phyloP scores from a whole-genome alignment of 1,140 invertebrate species.

The Calliopsis andreniformis region DNA sequence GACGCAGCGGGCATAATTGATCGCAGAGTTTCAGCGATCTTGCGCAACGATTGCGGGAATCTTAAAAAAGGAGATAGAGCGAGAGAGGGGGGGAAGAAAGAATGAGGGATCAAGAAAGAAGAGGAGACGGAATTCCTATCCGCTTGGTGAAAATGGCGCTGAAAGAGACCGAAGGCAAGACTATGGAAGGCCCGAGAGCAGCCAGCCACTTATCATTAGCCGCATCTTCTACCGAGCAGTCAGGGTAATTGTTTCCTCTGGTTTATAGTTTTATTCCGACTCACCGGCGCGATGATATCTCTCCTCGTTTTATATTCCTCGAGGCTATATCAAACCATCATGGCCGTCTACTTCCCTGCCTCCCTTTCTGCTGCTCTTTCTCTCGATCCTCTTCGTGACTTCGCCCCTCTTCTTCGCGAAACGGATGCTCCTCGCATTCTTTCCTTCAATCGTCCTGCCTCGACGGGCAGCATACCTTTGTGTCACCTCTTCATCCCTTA shows the following conservation, averaged over 20 bases:
- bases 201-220: constrained; percentile 75
- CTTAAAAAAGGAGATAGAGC: not conserved
- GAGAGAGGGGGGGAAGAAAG: not conserved
- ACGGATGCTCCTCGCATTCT: constrained; percentile 12
- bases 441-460: constrained; percentile 8
- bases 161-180: constrained; percentile 44
- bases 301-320: constrained; percentile 72
- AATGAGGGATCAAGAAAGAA: not conserved
- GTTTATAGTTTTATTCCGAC: constrained; percentile 77
- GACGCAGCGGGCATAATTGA: constrained; percentile 43
- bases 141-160: constrained; percentile 39
- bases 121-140: constrained; percentile 15
- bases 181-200: constrained; percentile 57
- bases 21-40: constrained; percentile 46
- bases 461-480: no score
- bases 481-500: not conserved
- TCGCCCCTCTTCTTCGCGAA: constrained; percentile 6
- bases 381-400: constrained; percentile 21
- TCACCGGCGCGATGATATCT: constrained; percentile 74
- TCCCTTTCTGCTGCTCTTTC: constrained; percentile 49
- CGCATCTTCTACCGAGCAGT: constrained; percentile 69
- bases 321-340: constrained; percentile 67
- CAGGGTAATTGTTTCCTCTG: constrained; percentile 77
- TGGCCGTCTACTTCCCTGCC: constrained; percentile 52
- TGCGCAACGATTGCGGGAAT: constrained; percentile 44